Evolutionary conservation across 2,888 invertebrate genomes (phyloP), one percentile per base, ranked within the genome.

Genomic region (Tortricodes alternella): DNA sequence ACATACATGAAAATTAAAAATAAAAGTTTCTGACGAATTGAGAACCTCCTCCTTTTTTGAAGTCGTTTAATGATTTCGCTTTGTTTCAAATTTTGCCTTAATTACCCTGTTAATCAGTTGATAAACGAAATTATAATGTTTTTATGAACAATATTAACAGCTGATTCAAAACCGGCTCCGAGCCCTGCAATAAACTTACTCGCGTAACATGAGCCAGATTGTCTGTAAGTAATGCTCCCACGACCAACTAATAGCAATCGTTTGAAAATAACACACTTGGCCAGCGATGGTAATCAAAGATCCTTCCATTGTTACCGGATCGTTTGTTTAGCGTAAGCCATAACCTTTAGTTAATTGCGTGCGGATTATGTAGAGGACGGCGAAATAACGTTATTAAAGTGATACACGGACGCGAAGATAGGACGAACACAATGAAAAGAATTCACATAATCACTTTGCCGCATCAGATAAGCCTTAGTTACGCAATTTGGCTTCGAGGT

Each of bases 381-480:
- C 50, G 62, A 62, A 58, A 59, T 60, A 52, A 37, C 38, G 41
- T 68, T 68, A 70, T 69, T 65, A 60, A 60, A 51, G 55, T 55
- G 69, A 64, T 64, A 64, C 65, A 57, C 46, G 19, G 13, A 13
- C 38, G 38, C 32, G 23, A 19, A 37, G 53, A 49, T 52, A 41
- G 60, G 60, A 63, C 61, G 68, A 68, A 69, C 67, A 73, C 69
- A 63, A 67, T 66, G 70, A 68, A 73, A 69, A 71, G 71, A 73
- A 62, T 70, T 68, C 64, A 67, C 66, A 71, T 73, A 74, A 76
- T 73, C 70, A 64, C 63, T 58, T 62, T 62, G 60, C 67, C 60
- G 63, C 64, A 74, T 74, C 71, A 67, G 72, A 77, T 74, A 73
- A 70, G 62, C 63, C 64, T 41, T 65, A 63, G 68, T 79, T 74